Evolutionary conservation across 37 sponge, comb jelly and placozoan species (phyloP).

Genomic region (Mnemiopsis leidyi): DNA sequence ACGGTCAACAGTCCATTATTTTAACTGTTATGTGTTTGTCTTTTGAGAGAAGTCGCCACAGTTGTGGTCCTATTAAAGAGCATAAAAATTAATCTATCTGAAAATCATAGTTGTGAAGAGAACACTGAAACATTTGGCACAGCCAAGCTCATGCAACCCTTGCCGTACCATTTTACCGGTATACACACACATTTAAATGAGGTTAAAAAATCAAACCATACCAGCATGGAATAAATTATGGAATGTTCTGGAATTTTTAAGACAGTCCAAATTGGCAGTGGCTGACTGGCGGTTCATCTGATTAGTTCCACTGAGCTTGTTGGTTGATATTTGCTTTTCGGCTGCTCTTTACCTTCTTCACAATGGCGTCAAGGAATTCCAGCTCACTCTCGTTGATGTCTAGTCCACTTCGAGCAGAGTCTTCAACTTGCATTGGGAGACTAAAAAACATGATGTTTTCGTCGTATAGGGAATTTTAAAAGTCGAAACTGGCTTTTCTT

Average conservation of each 20-base stretch:
- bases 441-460: background rate
- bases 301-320: background rate
- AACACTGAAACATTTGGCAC: background rate
- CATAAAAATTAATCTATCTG: background rate
- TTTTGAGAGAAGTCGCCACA: too few relatives aligned
- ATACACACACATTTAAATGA: background rate
- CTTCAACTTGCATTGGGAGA: conserved; percentile 38
- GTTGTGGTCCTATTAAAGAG: too few relatives aligned
- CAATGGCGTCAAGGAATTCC: conserved; percentile 18
- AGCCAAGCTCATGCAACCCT: background rate
- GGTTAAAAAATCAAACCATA: background rate
- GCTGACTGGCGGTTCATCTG: background rate
- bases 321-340: background rate
- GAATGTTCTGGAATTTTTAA: background rate
- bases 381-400: conserved; percentile 17
- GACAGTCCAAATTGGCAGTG: background rate
- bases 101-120: background rate
- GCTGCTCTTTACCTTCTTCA: conserved; percentile 40
- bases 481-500: too few relatives aligned
- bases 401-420: background rate
- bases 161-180: background rate
- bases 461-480: too few relatives aligned
- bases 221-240: background rate
- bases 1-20: too few relatives aligned
- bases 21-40: too few relatives aligned